Percentiles rank a stretch among this genome's conserved stretches.
These are phyloP conservation scores for Aphidoletes aphidimyza DNA, from an alignment of 2,888 invertebrate species.

Conservation along the genomic window DNA sequence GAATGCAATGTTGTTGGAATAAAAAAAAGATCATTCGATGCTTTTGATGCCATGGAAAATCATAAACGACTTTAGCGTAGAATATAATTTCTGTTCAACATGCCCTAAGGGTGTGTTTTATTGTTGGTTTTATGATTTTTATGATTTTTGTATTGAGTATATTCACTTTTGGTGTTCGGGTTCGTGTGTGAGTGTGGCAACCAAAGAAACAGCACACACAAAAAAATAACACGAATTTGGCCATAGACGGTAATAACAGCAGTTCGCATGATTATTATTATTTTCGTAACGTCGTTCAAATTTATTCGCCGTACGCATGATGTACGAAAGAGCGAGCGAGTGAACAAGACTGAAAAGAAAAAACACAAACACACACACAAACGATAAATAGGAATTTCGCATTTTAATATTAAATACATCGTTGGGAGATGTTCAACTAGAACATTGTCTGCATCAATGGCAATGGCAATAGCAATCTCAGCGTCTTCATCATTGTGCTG, in stretches of 20 bases:
- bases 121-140: conserved; percentile 58
- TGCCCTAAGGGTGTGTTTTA: conserved; percentile 58
- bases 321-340: too few species aligned
- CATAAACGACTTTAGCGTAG: conserved; percentile 35
- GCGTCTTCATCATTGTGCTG: conserved; percentile 40
- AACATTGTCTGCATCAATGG: conserved; percentile 8
- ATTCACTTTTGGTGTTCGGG: conserved; percentile 52
- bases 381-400: conserved; percentile 47
- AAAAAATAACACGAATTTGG: conserved; percentile 10
- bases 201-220: background rate
- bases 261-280: conserved; percentile 53
- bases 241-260: conserved; percentile 20
- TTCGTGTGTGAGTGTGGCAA: too few species aligned
- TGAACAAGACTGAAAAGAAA: too few species aligned
- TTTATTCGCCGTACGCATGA: conserved; percentile 47
- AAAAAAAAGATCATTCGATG: conserved; percentile 20
- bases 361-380: conserved; percentile 1
- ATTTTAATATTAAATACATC: conserved; percentile 34
- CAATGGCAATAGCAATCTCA: background rate
- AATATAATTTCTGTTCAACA: conserved; percentile 56
- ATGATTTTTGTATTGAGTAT: conserved; percentile 57
- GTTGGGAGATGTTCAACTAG: too few species aligned
- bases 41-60: conserved; percentile 40
- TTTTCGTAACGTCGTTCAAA: conserved; percentile 45
- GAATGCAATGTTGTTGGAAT: too few species aligned